Percentiles rank a stretch among this genome's conserved stretches.
Evolutionary conservation across 2,797 vertebrate species (phyloP).

Genomic region (Corythornis leucogaster): DNA sequence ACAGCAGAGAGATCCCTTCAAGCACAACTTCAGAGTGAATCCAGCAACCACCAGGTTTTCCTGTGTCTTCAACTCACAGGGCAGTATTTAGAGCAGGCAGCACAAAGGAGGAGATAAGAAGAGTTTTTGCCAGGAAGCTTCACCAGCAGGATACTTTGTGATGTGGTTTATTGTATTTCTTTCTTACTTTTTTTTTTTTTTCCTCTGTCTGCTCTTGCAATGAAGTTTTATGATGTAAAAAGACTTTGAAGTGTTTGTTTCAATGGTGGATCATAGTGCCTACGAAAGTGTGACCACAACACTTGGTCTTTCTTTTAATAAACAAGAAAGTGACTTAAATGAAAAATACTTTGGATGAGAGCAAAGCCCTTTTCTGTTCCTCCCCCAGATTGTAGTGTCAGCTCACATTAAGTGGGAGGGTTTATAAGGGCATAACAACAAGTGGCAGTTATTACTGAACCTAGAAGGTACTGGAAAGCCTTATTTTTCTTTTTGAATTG

Average conservation of each 20-base stretch:
- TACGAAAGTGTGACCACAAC: background rate
- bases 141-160: background rate
- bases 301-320: background rate
- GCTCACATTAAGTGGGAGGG: background rate
- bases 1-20: background rate
- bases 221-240: background rate
- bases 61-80: background rate
- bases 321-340: background rate
- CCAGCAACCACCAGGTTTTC: background rate
- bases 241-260: background rate
- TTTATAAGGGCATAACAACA: background rate
- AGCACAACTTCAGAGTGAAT: background rate
- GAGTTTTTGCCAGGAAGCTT: background rate
- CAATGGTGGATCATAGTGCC: background rate
- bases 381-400: background rate
- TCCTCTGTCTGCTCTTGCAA: background rate
- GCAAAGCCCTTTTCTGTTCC: background rate
- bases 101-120: background rate
- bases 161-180: conserved; percentile 13
- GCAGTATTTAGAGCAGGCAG: background rate
- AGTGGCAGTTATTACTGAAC: background rate
- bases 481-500: background rate
- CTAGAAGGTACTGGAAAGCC: background rate
- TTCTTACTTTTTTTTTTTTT: background rate
- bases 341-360: background rate